Base-by-base conservation (phyloP, 2,113 vertebrate species). In the Amblyopsis rosae region DNA sequence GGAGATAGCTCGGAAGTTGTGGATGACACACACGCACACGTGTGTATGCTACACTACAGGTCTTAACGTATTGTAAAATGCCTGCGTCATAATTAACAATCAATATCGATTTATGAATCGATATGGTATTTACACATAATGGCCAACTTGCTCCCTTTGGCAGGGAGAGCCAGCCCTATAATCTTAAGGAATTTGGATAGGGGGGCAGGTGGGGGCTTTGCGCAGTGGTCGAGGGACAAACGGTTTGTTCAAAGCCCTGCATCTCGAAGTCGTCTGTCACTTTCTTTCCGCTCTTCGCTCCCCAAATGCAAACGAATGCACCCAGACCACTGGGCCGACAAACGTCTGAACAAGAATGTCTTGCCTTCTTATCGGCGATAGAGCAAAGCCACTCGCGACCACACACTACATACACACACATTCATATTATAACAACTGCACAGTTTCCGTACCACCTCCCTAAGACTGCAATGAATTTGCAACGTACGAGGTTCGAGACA, bases 391-490 rank as follows among this genome's bases (percentile, higher is more conserved):
- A 70, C 78, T 4, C 53, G 77, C 81, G 82, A 84, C 84, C 86
- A 89, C 85, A 90, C 26, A 26, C 26, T 26, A 26, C 26, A n/a
- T n/a, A 26, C 26, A 26, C 19, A 19, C 89, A 65, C 88, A 77
- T 68, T 63, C 75, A 67, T 58, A 75, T 71, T 51, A 73, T 41
- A 6, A 41, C 7, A 6, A 41, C 7, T 41, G 54, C 63, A 54
- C 76, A 61, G 66, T 19, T 61, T 55, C 46, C 13, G 59, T 61
- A 73, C 62, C 57, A 62, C 54, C 68, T 41, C 50, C 10, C 41
- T 6, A 45, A 62, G 50, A 56, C 69, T 63, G 65, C 26, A 54
- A 58, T 46, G 12, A 10, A 64, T 2, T 11, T 58, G 46, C 45
- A 55, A 10, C 11, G 11, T 3, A 41, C 35, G 35, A 8, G 2